Evolutionary conservation across 2,888 invertebrate species (phyloP).

Genomic region (Amphipoea oculea): DNA sequence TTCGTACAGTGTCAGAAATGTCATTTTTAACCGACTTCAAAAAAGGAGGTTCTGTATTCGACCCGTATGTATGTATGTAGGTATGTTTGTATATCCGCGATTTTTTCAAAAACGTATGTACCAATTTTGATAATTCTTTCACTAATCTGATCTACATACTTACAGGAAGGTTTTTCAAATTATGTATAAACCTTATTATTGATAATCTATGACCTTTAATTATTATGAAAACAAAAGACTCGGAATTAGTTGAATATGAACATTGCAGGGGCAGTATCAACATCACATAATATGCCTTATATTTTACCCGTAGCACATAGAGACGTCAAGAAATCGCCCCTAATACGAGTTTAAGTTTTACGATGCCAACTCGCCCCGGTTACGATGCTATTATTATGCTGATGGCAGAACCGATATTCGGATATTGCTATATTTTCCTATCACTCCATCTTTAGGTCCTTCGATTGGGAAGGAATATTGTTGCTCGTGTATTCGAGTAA

Average conservation of each 20-base stretch:
- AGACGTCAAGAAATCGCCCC: conserved; percentile 72
- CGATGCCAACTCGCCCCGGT: conserved; percentile 62
- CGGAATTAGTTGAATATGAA: conserved; percentile 4
- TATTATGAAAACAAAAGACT: neutral
- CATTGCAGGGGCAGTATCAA: neutral
- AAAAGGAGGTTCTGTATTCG: too few relatives aligned
- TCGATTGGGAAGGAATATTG: conserved; percentile 37
- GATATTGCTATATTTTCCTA: conserved; percentile 59
- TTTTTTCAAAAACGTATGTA: too few relatives aligned
- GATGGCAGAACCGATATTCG: conserved; percentile 58
- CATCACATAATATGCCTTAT: neutral
- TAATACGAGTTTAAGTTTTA: conserved; percentile 77
- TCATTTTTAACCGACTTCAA: too few relatives aligned
- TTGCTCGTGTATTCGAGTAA: conserved; percentile 38
- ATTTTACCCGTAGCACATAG: conserved; percentile 38
- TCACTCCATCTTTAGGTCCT: conserved; percentile 51
- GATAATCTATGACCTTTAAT: neutral
- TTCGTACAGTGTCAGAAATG: neutral
- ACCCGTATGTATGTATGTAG: too few relatives aligned
- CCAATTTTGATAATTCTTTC: too few relatives aligned
- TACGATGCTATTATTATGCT: conserved; percentile 66
- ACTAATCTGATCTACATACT: too few relatives aligned
- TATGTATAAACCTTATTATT: too few relatives aligned
- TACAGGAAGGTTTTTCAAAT: too few relatives aligned
- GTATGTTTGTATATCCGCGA: too few relatives aligned